Evolutionary conservation across 1,140 invertebrate species (phyloP).

Genomic region (Magallana ariakensis): DNA sequence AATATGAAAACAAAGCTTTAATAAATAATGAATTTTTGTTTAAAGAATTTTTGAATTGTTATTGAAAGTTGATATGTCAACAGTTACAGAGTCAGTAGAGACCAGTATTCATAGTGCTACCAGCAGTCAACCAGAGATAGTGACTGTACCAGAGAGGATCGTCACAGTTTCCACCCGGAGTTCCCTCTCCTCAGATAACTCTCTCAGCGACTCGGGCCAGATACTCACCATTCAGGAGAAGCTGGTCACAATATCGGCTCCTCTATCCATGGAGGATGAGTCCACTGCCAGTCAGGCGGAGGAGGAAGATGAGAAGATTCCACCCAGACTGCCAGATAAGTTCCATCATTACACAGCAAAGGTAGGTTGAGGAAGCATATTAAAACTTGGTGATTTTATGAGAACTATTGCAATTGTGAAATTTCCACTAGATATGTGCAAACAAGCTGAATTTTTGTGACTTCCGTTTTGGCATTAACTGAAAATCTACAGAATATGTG

Average conservation of each 20-base stretch:
- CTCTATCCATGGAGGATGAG: neutral
- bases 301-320: constrained; percentile 51
- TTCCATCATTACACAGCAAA: constrained; percentile 22
- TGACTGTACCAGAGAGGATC: constrained; percentile 68
- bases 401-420: too few species aligned
- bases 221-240: constrained; percentile 15
- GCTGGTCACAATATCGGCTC: neutral
- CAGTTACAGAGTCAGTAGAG: constrained; percentile 33
- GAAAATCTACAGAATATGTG: too few species aligned
- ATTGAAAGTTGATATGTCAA: too few species aligned
- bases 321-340: constrained; percentile 44
- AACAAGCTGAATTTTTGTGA: too few species aligned
- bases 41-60: too few species aligned
- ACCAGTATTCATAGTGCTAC: constrained; percentile 50
- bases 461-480: too few species aligned
- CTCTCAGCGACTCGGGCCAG: constrained; percentile 46
- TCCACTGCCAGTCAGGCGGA: constrained; percentile 2
- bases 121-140: constrained; percentile 68
- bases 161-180: constrained; percentile 67
- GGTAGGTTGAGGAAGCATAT: neutral
- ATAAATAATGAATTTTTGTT: too few species aligned
- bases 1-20: too few species aligned
- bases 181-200: constrained; percentile 56
- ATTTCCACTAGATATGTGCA: too few species aligned
- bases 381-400: too few species aligned